phyloP scores from a whole-genome alignment of 2,113 vertebrate species.

The Calyptommatus sinebrachiatus region DNA sequence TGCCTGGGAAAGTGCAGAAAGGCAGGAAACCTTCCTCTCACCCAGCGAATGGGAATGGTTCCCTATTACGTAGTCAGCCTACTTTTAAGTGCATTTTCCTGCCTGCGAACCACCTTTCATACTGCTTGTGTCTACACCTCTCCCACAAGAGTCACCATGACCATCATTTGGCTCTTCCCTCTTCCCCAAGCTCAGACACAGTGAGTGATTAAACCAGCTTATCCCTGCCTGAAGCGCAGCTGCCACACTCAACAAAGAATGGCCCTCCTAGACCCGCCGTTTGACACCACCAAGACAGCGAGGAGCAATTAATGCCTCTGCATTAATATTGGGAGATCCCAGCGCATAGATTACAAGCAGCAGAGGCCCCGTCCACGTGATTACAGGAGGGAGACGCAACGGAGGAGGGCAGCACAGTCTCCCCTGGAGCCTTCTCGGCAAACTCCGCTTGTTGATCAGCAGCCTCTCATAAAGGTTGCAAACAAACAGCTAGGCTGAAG shows the following conservation, averaged over 20 bases:
- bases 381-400: neutral
- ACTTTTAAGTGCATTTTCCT: constrained; percentile 30
- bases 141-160: neutral
- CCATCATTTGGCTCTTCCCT: neutral
- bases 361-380: neutral
- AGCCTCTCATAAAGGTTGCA: no score
- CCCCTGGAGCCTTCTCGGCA: neutral
- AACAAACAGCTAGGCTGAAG: no score
- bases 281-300: no score
- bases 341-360: no score
- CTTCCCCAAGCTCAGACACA: neutral
- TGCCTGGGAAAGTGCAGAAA: no score
- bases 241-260: no score
- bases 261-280: no score
- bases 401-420: neutral
- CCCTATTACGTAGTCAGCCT: neutral
- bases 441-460: no score
- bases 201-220: neutral
- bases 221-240: neutral
- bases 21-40: no score
- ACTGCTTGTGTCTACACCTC: constrained; percentile 16
- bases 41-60: no score
- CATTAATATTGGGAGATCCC: no score
- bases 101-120: constrained; percentile 19
- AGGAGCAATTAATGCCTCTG: no score